These are phyloP conservation scores for Sterrhoptilus dennistouni DNA, from an alignment of 2,113 vertebrate species.

Conservation along the genomic window DNA sequence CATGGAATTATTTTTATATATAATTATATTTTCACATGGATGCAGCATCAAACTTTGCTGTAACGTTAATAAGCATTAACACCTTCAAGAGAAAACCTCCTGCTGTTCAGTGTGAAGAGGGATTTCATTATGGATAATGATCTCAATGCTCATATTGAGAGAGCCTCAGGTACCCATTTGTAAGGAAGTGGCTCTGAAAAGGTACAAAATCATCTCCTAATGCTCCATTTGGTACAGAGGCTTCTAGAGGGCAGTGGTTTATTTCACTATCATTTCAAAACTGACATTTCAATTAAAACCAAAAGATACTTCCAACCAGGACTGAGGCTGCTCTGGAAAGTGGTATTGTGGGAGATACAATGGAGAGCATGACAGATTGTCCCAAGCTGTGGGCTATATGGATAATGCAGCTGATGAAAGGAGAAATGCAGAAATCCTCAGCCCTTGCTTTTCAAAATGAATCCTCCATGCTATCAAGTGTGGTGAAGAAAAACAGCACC, in stretches of 20 bases:
- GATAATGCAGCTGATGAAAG: not conserved
- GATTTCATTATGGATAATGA: not conserved
- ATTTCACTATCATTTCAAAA: not conserved
- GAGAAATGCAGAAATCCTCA: not conserved
- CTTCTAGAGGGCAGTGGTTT: slow-evolving; percentile 55
- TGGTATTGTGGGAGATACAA: not conserved
- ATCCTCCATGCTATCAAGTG: not conserved
- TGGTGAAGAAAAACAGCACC: not conserved
- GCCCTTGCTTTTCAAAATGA: not conserved
- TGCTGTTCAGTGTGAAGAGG: not conserved
- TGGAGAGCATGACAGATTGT: not conserved
- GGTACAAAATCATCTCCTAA: not conserved
- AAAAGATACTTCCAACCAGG: not conserved
- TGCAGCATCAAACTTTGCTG: not conserved
- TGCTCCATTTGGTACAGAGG: not conserved
- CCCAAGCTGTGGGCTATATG: not conserved
- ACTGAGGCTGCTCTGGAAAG: slow-evolving; percentile 20
- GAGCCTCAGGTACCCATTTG: not conserved
- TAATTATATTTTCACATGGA: not conserved
- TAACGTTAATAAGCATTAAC: not conserved
- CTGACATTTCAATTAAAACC: not conserved
- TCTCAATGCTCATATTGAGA: not conserved
- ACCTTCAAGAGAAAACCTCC: not conserved
- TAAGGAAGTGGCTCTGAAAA: not conserved
- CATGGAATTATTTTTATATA: not conserved